These are phyloP conservation scores for Climacteris rufus DNA, from an alignment of 2,113 vertebrate genomes.

Conservation along the genomic window DNA sequence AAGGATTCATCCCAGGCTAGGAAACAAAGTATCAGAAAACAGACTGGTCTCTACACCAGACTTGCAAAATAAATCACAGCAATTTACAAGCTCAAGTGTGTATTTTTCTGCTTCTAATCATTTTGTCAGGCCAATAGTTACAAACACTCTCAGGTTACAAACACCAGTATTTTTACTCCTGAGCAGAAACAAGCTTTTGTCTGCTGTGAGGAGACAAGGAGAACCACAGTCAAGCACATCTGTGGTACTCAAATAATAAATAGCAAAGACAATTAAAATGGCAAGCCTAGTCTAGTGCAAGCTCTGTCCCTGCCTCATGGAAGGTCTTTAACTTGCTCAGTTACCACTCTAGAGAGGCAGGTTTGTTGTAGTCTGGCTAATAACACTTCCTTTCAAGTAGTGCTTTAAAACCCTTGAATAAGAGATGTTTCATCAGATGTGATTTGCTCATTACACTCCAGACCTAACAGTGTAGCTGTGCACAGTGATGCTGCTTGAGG, in stretches of 20 bases:
- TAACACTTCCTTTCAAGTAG: constrained; percentile 12
- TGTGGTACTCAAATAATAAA: background rate
- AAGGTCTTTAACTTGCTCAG: background rate
- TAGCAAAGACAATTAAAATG: background rate
- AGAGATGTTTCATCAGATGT: background rate
- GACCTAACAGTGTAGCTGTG: background rate
- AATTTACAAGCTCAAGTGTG: background rate
- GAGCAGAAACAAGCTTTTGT: background rate
- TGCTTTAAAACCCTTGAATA: background rate
- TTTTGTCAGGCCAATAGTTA: background rate
- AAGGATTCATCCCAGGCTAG: background rate
- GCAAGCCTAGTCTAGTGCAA: background rate
- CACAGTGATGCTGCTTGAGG: background rate
- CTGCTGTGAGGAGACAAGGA: background rate
- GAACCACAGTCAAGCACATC: background rate
- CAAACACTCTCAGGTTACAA: background rate
- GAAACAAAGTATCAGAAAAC: background rate
- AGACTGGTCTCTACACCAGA: background rate
- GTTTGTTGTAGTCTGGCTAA: constrained; percentile 5
- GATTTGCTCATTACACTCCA: background rate
- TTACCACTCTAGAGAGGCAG: background rate
- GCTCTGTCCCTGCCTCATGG: background rate
- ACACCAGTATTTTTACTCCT: background rate
- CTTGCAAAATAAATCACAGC: background rate
- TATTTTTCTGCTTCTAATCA: background rate